phyloP scores from a whole-genome alignment of 2,888 invertebrate genomes.

The Baronia brevicornis region DNA sequence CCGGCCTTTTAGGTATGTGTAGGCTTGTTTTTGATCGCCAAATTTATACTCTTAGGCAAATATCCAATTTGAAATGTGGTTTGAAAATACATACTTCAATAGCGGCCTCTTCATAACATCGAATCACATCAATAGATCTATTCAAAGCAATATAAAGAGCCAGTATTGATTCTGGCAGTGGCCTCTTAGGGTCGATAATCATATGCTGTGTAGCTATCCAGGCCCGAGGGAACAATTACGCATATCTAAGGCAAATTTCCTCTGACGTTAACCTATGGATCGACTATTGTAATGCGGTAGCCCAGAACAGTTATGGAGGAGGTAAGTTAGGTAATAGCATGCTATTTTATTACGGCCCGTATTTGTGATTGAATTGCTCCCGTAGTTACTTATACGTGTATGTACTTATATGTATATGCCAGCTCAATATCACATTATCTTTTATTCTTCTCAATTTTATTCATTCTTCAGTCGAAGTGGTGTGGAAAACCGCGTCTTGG shows the following conservation, averaged over 20 bases:
- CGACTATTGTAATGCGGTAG: conserved; percentile 19
- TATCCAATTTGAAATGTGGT: conserved; percentile 7
- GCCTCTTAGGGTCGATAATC: conserved; percentile 21
- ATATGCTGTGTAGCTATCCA: conserved; percentile 20
- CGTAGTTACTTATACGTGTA: not conserved
- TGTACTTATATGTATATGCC: not conserved
- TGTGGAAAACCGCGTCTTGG: too few relatives aligned
- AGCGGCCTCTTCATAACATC: conserved; percentile 1
- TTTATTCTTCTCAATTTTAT: too few relatives aligned
- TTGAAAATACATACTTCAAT: conserved; percentile 3
- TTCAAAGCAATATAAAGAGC: conserved; percentile 20
- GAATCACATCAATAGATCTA: conserved; percentile 6
- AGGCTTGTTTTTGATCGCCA: too few relatives aligned
- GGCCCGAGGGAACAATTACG: conserved; percentile 28
- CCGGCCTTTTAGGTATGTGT: too few relatives aligned
- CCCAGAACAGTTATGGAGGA: conserved; percentile 7
- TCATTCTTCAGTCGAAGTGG: too few relatives aligned
- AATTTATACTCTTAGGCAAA: too few relatives aligned
- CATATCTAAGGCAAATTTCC: conserved; percentile 24
- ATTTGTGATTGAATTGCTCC: conserved; percentile 11
- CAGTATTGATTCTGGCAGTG: conserved; percentile 24
- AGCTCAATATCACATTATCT: not conserved
- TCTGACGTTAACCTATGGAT: conserved; percentile 19
- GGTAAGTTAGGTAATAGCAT: conserved; percentile 11
- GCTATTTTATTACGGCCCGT: conserved; percentile 1